Base-by-base conservation (phyloP, 1,140 invertebrate species). In the Zaprionus africanus region DNA sequence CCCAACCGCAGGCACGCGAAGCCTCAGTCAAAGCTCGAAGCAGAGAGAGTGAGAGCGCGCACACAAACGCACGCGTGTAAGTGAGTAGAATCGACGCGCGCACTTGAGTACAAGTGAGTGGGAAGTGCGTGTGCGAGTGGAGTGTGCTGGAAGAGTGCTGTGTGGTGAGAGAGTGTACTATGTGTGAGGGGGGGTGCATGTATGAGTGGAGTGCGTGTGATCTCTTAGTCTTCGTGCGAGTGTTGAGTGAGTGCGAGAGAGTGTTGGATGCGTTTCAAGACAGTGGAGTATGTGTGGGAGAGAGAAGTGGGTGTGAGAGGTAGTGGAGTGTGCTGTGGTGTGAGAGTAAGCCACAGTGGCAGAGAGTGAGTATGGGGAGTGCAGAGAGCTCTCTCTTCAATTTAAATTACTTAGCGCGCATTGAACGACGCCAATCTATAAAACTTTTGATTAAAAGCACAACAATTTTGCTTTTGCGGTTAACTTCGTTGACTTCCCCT, bases 401-500 rank as follows among this genome's bases (percentile, higher is more conserved):
- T 72, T 82, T 73, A 77, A 88, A 88, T 90, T 84, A 70, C 60
- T 90, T 88, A 81, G 84, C 83, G 83, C 51, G 78, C 77, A 63
- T 69, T 78, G 43, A 73, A 69, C 68, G 61, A 79, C 81, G 82
- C 84, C 78, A 87, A 87, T 81, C 84, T 73, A 87, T 87, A 88
- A 81, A 69, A 88, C 73, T 88, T 88, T 90, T 90, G 78, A 84
- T 87, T 81, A 85, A 85, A 85, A 85, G 75, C 83, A 71, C 82
- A 72, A 51, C 41, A 38, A 71, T 72, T 76, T 76, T 78, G 76
- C 66, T 72, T 76, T 76, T 78, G 79, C 66, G 80, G 79, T 81
- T 82, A 81, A 78, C 56, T 66, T 73, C 54, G 51, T 51, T 51
- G 46, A 51, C 11, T 51, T 51, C 19, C 63, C 63, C 41, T 59